Evolutionary conservation across 2,797 vertebrate species (phyloP).

Genomic region (Gymnoscopelus braueri): DNA sequence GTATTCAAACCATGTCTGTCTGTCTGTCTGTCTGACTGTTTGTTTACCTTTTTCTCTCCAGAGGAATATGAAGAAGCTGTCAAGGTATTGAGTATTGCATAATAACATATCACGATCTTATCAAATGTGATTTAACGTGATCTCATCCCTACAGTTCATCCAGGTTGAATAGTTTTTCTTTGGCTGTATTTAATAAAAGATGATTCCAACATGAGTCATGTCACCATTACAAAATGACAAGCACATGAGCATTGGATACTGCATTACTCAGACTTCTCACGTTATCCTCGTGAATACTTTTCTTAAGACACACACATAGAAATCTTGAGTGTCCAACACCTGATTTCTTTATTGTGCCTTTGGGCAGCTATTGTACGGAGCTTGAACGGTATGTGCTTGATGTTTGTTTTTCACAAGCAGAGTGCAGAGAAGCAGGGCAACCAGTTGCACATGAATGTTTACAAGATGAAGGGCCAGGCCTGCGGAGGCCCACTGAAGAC

Average conservation of each 20-base stretch:
- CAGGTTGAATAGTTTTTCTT: too few relatives aligned
- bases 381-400: not conserved
- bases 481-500: conserved; percentile 78
- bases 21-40: conserved; percentile 13
- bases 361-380: not conserved
- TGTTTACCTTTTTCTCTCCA: conserved; percentile 62
- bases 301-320: too few relatives aligned
- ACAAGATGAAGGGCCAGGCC: conserved; percentile 84
- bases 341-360: not conserved
- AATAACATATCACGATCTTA: not conserved
- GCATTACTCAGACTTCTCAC: too few relatives aligned
- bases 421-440: conserved; percentile 93
- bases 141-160: too few relatives aligned
- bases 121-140: too few relatives aligned
- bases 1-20: not conserved
- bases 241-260: too few relatives aligned
- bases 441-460: conserved; percentile 93
- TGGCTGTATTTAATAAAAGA: too few relatives aligned
- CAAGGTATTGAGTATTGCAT: conserved; percentile 83
- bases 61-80: conserved; percentile 97
- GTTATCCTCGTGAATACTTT: too few relatives aligned
- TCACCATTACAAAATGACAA: too few relatives aligned
- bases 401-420: conserved; percentile 65
- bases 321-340: too few relatives aligned
- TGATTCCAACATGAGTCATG: too few relatives aligned